phyloP scores from a whole-genome alignment of 2,888 invertebrate species.

The Caenorhabditis wallacei region DNA sequence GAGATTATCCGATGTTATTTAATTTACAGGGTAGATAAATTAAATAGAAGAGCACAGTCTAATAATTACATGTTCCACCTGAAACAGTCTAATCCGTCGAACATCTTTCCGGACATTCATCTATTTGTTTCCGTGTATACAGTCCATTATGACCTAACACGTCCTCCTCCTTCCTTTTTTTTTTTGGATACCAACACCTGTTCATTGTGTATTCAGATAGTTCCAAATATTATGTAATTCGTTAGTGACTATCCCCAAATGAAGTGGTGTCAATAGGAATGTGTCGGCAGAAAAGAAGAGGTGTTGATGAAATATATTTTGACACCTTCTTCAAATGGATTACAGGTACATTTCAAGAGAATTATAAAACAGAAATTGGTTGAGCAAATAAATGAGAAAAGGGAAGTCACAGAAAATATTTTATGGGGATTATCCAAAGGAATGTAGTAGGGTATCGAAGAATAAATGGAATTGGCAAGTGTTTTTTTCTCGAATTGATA shows the following conservation, averaged over 20 bases:
- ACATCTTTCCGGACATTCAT: conserved; percentile 15
- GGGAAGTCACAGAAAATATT: not conserved
- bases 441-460: too few relatives aligned
- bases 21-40: too few relatives aligned
- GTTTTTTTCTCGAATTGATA: too few relatives aligned
- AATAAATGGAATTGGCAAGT: too few relatives aligned
- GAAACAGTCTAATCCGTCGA: not conserved
- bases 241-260: conserved; percentile 14
- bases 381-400: not conserved
- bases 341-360: conserved; percentile 20
- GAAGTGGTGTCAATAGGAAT: conserved; percentile 37
- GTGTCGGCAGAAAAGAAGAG: conserved; percentile 14
- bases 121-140: conserved; percentile 13
- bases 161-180: conserved; percentile 1
- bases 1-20: too few relatives aligned
- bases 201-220: conserved; percentile 21
- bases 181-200: conserved; percentile 18
- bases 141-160: conserved; percentile 50
- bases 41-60: not conserved
- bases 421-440: too few relatives aligned
- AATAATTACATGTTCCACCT: not conserved
- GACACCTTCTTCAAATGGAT: conserved; percentile 38
- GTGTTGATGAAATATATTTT: conserved; percentile 6
- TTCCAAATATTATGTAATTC: conserved; percentile 51
- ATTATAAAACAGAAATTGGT: not conserved